These are phyloP conservation scores for Cinara cedri DNA, from an alignment of 2,888 invertebrate species.

Conservation along the genomic window DNA sequence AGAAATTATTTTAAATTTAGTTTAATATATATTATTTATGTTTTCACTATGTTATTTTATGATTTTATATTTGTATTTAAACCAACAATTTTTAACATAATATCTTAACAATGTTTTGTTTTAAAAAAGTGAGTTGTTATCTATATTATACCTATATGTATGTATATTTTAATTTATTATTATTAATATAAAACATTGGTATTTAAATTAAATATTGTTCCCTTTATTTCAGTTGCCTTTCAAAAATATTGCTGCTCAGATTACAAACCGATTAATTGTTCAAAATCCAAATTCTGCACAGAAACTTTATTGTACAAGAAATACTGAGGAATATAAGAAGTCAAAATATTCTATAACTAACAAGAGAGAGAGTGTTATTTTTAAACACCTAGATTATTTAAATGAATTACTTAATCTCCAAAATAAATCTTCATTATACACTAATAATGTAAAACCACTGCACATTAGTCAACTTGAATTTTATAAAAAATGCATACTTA, in stretches of 20 bases:
- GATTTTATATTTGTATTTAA: neutral
- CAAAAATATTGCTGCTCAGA: conserved; percentile 41
- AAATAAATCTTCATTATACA: neutral
- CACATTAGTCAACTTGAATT: conserved; percentile 18
- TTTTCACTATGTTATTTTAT: neutral
- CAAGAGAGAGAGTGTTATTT: neutral
- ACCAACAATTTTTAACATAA: neutral
- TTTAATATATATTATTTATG: neutral
- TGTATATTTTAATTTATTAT: neutral
- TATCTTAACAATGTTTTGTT: neutral
- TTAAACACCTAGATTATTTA: conserved; percentile 44
- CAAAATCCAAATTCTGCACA: neutral
- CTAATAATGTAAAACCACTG: conserved; percentile 32
- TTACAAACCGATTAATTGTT: conserved; percentile 3
- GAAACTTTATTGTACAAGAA: conserved; percentile 8
- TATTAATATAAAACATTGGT: neutral
- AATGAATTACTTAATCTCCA: conserved; percentile 39
- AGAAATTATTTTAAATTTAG: no score
- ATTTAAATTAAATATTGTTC: neutral
- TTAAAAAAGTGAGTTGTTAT: conserved; percentile 19
- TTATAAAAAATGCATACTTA: conserved; percentile 27
- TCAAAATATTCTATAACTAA: neutral
- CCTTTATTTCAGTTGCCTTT: conserved; percentile 51
- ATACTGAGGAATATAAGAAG: conserved; percentile 19
- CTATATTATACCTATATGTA: neutral